Evolutionary conservation across 2,888 invertebrate genomes (phyloP).

Genomic region (Drosophila tanythrix): DNA sequence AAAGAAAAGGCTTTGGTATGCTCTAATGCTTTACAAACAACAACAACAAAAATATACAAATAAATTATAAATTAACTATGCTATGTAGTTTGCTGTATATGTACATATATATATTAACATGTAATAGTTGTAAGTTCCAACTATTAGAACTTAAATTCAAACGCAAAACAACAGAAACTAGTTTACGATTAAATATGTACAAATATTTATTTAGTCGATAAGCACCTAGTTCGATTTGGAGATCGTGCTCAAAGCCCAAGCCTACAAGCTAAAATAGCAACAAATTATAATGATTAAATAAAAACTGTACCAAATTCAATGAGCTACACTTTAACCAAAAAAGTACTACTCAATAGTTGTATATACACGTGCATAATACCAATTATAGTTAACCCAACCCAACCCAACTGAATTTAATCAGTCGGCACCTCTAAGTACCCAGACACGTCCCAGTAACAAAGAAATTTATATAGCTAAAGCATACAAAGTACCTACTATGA

Average conservation of each 20-base stretch:
- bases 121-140: conserved; percentile 59
- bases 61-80: conserved; percentile 26
- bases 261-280: conserved; percentile 42
- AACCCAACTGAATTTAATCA: conserved; percentile 13
- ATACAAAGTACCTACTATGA: conserved; percentile 65
- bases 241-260: conserved; percentile 54
- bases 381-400: conserved; percentile 2
- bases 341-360: conserved; percentile 15
- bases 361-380: conserved; percentile 10
- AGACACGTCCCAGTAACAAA: conserved; percentile 61
- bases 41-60: conserved; percentile 28
- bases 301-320: conserved; percentile 68
- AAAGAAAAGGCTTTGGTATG: conserved; percentile 85
- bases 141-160: conserved; percentile 59
- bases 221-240: conserved; percentile 43
- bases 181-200: conserved; percentile 22
- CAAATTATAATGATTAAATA: background rate
- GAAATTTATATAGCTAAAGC: conserved; percentile 54
- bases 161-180: conserved; percentile 68
- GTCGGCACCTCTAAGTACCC: conserved; percentile 40
- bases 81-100: conserved; percentile 65
- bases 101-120: conserved; percentile 19
- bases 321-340: conserved; percentile 57
- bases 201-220: conserved; percentile 26
- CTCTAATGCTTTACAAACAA: conserved; percentile 85